Evolutionary conservation across 2,113 vertebrate species (phyloP).

Genomic region (Typhlomys cinereus): DNA sequence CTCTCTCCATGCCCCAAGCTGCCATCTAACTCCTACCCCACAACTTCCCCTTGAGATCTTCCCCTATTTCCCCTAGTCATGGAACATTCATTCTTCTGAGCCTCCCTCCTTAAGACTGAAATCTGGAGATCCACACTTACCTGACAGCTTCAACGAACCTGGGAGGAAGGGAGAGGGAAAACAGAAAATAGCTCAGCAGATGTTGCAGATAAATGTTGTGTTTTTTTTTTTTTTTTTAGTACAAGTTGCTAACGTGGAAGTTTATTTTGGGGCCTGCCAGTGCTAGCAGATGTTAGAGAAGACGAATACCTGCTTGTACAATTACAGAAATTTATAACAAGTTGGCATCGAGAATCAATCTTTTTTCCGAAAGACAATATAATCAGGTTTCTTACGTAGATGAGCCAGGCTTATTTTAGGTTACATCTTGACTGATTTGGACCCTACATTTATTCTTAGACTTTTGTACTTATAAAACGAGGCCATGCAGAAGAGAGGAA

Average conservation of each 20-base stretch:
- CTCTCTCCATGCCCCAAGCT: neutral
- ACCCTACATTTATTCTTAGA: conserved; percentile 30
- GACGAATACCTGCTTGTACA: conserved; percentile 79
- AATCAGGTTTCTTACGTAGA: conserved; percentile 30
- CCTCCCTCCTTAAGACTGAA: conserved; percentile 70
- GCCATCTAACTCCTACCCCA: neutral
- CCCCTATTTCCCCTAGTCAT: conserved; percentile 34
- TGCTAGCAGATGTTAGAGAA: conserved; percentile 83
- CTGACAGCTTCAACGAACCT: conserved; percentile 74
- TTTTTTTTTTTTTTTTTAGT: conserved; percentile 64
- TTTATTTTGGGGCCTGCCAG: conserved; percentile 81
- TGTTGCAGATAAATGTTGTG: conserved; percentile 81
- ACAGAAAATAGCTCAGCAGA: conserved; percentile 85
- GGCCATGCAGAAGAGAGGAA: neutral
- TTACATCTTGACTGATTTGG: conserved; percentile 8
- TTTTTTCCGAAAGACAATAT: conserved; percentile 32
- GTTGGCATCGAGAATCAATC: conserved; percentile 56
- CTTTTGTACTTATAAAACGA: neutral
- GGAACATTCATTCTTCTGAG: conserved; percentile 70
- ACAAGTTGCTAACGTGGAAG: conserved; percentile 77
- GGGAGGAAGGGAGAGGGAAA: conserved; percentile 53
- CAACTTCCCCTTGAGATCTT: neutral
- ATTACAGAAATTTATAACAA: conserved; percentile 77
- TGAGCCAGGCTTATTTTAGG: neutral
- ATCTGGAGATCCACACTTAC: conserved; percentile 77